Percentiles rank a stretch among this genome's conserved stretches.
These are phyloP conservation scores for Ptychoptera contaminata DNA, from an alignment of 2,888 invertebrate species.

Conservation along the genomic window DNA sequence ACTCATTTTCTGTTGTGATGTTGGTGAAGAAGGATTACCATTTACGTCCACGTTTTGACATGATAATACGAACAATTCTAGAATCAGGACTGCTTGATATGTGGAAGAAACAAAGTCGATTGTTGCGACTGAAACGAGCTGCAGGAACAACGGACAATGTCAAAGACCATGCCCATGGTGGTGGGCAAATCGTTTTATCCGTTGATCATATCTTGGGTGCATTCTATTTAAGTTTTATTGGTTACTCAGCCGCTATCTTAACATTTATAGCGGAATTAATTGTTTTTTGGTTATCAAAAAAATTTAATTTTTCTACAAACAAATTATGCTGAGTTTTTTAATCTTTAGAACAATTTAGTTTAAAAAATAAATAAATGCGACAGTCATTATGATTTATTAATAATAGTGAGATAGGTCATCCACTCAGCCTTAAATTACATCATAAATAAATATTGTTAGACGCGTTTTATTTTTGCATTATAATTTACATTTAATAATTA, in stretches of 20 bases:
- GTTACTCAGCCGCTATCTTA: background rate
- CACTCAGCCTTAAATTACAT: too few species aligned
- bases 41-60: constrained; percentile 24
- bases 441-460: too few species aligned
- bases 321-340: too few species aligned
- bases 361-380: too few species aligned
- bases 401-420: too few species aligned
- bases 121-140: background rate
- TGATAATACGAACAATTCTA: constrained; percentile 22
- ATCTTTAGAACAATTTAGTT: too few species aligned
- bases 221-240: constrained; percentile 15
- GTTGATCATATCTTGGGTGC: constrained; percentile 19
- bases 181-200: constrained; percentile 13
- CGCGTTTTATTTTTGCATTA: too few species aligned
- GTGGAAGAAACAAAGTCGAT: constrained; percentile 18
- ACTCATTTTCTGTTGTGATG: constrained; percentile 25
- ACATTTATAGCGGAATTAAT: too few species aligned
- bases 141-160: background rate
- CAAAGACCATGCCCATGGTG: constrained; percentile 5
- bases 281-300: too few species aligned
- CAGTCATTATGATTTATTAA: too few species aligned
- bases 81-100: constrained; percentile 28
- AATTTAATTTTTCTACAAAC: too few species aligned
- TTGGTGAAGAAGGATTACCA: constrained; percentile 24
- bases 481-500: too few species aligned